Evolutionary conservation across 2,888 invertebrate species (phyloP), one percentile per base, ranked within the genome.

Genomic region (Esperia sulphurella): DNA sequence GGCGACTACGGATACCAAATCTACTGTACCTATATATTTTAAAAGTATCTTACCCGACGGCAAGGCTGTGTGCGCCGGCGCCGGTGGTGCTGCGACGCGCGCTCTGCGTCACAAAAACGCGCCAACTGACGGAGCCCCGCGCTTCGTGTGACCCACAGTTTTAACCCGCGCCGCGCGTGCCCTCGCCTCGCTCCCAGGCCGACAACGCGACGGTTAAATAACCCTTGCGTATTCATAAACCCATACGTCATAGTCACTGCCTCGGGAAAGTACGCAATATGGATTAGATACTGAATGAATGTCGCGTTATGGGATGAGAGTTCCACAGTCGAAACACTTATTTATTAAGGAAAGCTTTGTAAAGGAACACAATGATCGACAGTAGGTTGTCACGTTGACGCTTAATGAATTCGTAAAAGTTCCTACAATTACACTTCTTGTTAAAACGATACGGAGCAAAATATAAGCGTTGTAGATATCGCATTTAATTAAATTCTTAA

Each of bases 201-300:
- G n/a, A n/a, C 62, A 66, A 62, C 66, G 63, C 59, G 58, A 49
- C 55, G 53, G 57, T 59, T 72, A 71, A 70, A 71, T 76, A 87
- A 84, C 87, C 88, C 89, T 87, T 83, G 75, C 85, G 76, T 82
- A 83, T 81, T 77, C 83, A 85, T 79, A 76, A 72, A 75, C 67
- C 68, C 66, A 71, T 69, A 69, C 76, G 60, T 77, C 71, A 72
- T 68, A 61, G 62, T 54, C 14, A 14, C 14, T 31, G 39, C 43
- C 10, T 6, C 30, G 8, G 13, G 31, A 42, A 14, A 29, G 12
- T 31, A 14, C 31, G 41, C 12, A 1, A 10, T 10, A 8, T 33
- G 8, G 8, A 33, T 6, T 33, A 5, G 21, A 21, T 21, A 21
- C 21, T 21, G 21, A 21, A 21, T 21, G 21, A 21, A 21, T 5